These are phyloP conservation scores for Capreolus pygargus DNA, from an alignment of 2,113 vertebrate species.

Conservation along the genomic window DNA sequence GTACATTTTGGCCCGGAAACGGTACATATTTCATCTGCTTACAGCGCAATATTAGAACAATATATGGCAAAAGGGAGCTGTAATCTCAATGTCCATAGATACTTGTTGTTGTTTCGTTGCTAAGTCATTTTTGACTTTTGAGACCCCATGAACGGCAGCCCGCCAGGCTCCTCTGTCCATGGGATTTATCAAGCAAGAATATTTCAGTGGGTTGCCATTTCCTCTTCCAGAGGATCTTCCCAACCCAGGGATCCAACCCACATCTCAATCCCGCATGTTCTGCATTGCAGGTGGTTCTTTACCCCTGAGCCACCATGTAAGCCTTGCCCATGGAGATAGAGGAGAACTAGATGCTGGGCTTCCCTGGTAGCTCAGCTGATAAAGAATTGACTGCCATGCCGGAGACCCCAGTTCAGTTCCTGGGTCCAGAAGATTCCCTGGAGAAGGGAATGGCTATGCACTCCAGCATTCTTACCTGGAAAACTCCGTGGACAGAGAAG, in stretches of 20 bases:
- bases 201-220: not conserved
- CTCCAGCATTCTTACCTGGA: not conserved
- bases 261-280: not conserved
- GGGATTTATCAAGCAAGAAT: not conserved
- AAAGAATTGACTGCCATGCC: not conserved
- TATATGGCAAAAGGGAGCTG: not conserved
- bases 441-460: not conserved
- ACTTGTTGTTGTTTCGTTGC: not conserved
- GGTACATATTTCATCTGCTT: not conserved
- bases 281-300: not conserved
- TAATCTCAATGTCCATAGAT: not conserved
- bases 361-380: not conserved
- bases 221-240: not conserved
- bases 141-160: not conserved
- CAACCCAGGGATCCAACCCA: not conserved
- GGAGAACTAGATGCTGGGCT: not conserved
- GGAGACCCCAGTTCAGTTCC: not conserved
- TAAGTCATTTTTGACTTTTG: not conserved
- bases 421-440: not conserved
- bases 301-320: not conserved
- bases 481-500: not conserved
- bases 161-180: not conserved
- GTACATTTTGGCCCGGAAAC: not conserved
- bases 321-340: not conserved
- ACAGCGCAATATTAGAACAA: not conserved